Conservation (phyloP, 2,888 invertebrate genomes). For the Dysmachus trigonus region DNA sequence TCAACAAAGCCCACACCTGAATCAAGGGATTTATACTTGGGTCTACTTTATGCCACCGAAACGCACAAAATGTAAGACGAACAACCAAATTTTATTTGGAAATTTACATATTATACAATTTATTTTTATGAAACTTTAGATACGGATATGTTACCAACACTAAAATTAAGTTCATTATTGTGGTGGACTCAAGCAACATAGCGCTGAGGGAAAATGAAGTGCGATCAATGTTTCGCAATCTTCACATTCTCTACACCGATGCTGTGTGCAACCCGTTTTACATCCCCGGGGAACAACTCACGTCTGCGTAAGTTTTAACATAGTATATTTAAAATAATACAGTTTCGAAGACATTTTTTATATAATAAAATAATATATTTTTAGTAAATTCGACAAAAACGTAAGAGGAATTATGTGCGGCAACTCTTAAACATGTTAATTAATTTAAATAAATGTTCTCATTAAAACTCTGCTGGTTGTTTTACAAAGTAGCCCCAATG, state of each 20-base stretch:
- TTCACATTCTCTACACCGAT: constrained; percentile 93
- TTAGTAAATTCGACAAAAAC: constrained; percentile 74
- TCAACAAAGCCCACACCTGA: constrained; percentile 75
- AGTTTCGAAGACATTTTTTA: background rate
- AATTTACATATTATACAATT: background rate
- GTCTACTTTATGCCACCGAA: constrained; percentile 91
- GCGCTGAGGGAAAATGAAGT: constrained; percentile 93
- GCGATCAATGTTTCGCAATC: constrained; percentile 85
- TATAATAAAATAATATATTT: background rate
- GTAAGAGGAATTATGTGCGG: constrained; percentile 70
- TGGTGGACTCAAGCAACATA: constrained; percentile 89
- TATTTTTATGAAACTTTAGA: constrained; percentile 62
- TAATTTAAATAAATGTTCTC: constrained; percentile 7
- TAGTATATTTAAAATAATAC: background rate
- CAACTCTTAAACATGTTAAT: constrained; percentile 53
- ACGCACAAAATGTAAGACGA: constrained; percentile 88
- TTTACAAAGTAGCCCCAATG: constrained; percentile 51
- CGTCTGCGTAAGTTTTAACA: constrained; percentile 75
- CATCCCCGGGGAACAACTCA: constrained; percentile 88
- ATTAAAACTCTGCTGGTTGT: constrained; percentile 48
- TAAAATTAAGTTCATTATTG: constrained; percentile 91
- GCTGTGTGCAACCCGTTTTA: constrained; percentile 97
- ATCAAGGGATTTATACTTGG: constrained; percentile 88
- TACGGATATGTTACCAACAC: constrained; percentile 98
- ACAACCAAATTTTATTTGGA: constrained; percentile 41